phyloP scores from a whole-genome alignment of 2,888 invertebrate genomes.

The Chymomyza amoena region DNA sequence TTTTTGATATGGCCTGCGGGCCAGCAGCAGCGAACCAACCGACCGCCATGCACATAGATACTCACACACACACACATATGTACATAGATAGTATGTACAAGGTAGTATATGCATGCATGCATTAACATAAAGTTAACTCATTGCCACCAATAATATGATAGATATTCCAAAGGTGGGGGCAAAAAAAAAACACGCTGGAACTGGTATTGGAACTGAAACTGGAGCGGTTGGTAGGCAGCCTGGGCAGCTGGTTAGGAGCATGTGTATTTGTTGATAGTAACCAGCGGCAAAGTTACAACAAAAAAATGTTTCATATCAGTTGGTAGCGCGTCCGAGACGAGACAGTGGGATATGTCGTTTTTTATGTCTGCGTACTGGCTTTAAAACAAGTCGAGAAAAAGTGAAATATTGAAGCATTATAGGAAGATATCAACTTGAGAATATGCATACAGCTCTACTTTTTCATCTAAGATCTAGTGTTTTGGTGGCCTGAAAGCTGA shows the following conservation, averaged over 20 bases:
- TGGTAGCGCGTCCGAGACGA: too few relatives aligned
- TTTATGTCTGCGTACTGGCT: too few relatives aligned
- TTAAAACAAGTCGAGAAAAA: too few relatives aligned
- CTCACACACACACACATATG: too few relatives aligned
- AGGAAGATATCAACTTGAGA: too few relatives aligned
- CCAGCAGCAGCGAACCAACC: background rate
- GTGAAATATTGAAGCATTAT: too few relatives aligned
- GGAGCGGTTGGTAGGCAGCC: background rate
- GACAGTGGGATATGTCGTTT: too few relatives aligned
- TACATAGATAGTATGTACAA: too few relatives aligned
- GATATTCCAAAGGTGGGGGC: background rate
- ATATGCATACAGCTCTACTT: too few relatives aligned
- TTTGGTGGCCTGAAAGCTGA: background rate
- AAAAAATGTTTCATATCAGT: background rate
- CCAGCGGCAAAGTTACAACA: constrained; percentile 22
- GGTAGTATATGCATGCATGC: background rate
- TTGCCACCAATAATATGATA: constrained; percentile 3
- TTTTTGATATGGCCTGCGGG: constrained; percentile 6
- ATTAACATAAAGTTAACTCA: constrained; percentile 12
- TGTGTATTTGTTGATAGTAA: too few relatives aligned
- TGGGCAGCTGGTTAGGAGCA: too few relatives aligned
- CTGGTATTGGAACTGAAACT: background rate
- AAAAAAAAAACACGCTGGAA: background rate
- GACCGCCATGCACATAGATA: background rate
- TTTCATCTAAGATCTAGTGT: too few relatives aligned